Conservation (phyloP, 2,888 invertebrate genomes). For the Teinopalpus imperialis region DNA sequence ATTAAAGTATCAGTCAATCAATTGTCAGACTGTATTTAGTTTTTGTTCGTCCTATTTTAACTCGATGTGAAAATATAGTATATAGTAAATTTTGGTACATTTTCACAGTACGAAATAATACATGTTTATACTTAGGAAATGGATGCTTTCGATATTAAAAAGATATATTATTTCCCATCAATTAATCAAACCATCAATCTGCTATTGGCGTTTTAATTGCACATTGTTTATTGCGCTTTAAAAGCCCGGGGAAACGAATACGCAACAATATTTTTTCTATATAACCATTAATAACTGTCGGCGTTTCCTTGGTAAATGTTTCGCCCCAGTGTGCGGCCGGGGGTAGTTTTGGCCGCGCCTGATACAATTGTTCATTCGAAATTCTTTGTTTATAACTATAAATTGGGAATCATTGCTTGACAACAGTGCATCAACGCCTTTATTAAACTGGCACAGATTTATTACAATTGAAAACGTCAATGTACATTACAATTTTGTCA, state of each 20-base stretch:
- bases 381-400: conserved; percentile 32
- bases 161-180: conserved; percentile 23
- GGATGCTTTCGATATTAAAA: not conserved
- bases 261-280: conserved; percentile 86
- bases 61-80: too few species aligned
- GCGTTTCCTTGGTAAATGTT: conserved; percentile 78
- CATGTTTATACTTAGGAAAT: too few species aligned
- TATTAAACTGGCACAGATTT: not conserved
- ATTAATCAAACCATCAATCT: conserved; percentile 75
- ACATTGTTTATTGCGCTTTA: conserved; percentile 76
- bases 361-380: conserved; percentile 29
- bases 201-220: conserved; percentile 79
- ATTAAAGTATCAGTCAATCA: not conserved
- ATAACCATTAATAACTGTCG: conserved; percentile 86
- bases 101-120: too few species aligned
- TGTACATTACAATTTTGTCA: too few species aligned
- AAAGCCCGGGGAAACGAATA: conserved; percentile 74
- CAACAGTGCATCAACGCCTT: not conserved
- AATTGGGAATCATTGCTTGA: conserved; percentile 3
- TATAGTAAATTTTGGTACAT: too few species aligned
- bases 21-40: too few species aligned
- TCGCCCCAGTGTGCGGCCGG: conserved; percentile 60
- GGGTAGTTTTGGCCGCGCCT: conserved; percentile 40
- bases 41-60: too few species aligned
- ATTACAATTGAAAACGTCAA: too few species aligned